These are phyloP conservation scores for Manis crassicaudata DNA, from an alignment of 2,797 vertebrate genomes.

Conservation along the genomic window DNA sequence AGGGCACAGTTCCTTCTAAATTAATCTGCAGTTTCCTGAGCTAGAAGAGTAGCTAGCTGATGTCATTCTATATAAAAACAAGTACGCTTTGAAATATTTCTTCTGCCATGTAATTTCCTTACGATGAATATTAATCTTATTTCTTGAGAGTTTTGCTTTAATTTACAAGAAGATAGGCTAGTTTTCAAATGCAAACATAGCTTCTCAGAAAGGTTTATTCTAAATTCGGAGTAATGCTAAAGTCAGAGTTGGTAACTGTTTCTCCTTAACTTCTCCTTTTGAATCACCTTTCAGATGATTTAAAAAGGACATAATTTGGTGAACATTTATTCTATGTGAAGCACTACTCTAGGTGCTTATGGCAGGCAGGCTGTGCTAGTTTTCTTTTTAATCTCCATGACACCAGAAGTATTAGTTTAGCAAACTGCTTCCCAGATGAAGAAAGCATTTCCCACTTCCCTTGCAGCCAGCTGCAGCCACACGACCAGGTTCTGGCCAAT, in stretches of 20 bases:
- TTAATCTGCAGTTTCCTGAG: slow-evolving; percentile 30
- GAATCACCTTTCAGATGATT: slow-evolving; percentile 14
- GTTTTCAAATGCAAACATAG: slow-evolving; percentile 50
- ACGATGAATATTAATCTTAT: slow-evolving; percentile 44
- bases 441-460: background rate
- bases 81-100: background rate
- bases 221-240: slow-evolving; percentile 36
- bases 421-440: background rate
- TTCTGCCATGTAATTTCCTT: slow-evolving; percentile 20
- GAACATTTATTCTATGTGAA: background rate
- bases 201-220: background rate
- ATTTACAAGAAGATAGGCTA: slow-evolving; percentile 41
- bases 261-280: slow-evolving; percentile 13
- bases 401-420: background rate
- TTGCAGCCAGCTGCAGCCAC: background rate
- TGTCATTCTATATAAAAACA: slow-evolving; percentile 33
- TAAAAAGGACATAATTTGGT: slow-evolving; percentile 21
- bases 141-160: slow-evolving; percentile 20
- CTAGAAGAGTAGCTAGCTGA: background rate
- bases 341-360: background rate
- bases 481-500: slow-evolving; percentile 40
- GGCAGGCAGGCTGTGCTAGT: background rate
- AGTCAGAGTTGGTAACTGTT: background rate
- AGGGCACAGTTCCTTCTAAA: slow-evolving; percentile 15
- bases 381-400: background rate